Evolutionary conservation across 2,797 vertebrate species (phyloP).

Genomic region (Propithecus perrieri): DNA sequence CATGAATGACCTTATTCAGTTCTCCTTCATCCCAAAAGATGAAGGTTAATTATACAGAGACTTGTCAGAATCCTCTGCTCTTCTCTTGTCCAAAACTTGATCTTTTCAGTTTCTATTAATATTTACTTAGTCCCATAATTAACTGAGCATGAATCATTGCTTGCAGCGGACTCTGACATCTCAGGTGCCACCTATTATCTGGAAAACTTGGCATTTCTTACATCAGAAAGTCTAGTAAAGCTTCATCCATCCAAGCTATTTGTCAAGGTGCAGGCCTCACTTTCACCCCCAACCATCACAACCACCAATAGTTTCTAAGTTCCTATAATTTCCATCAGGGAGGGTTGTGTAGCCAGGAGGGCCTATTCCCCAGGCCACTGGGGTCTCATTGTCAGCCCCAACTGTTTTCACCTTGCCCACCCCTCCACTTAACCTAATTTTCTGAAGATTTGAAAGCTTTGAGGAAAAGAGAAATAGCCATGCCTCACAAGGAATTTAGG

Average conservation of each 20-base stretch:
- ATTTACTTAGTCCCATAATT: slow-evolving; percentile 40
- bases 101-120: slow-evolving; percentile 52
- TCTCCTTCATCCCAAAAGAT: neutral
- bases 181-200: slow-evolving; percentile 24
- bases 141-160: slow-evolving; percentile 24
- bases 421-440: neutral
- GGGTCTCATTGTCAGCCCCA: neutral
- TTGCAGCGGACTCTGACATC: slow-evolving; percentile 50
- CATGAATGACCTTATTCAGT: neutral
- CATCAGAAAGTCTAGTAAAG: slow-evolving; percentile 12
- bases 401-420: neutral
- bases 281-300: neutral
- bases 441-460: neutral
- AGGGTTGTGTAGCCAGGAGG: neutral
- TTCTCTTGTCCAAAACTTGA: slow-evolving; percentile 19
- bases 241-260: neutral
- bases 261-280: neutral
- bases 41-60: slow-evolving; percentile 37
- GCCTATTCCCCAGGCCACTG: neutral
- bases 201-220: slow-evolving; percentile 35
- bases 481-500: neutral
- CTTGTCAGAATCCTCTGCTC: slow-evolving; percentile 31
- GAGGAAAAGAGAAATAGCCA: slow-evolving; percentile 34
- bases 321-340: neutral
- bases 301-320: neutral